Conservation (phyloP, 2,888 invertebrate genomes). For the Busseola fusca region DNA sequence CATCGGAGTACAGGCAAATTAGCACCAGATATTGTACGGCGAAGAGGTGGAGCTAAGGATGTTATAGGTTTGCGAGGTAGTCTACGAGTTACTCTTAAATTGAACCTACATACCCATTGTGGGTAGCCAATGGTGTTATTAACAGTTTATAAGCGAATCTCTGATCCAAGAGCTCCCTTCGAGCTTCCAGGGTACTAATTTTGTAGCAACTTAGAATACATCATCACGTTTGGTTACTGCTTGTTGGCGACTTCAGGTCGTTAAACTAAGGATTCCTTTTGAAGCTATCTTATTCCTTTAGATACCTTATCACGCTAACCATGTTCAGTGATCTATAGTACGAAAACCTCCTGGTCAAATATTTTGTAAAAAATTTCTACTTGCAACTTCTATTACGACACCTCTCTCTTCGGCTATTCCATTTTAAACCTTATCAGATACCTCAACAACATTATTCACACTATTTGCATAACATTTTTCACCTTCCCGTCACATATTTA, state of each 20-base stretch:
- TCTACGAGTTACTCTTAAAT: no score
- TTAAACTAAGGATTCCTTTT: not conserved
- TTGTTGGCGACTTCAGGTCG: not conserved
- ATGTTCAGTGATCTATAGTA: not conserved
- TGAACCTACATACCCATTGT: no score
- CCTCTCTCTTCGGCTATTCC: not conserved
- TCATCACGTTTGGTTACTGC: not conserved
- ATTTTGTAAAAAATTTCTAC: not conserved
- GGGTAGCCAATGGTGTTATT: no score
- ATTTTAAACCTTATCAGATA: slow-evolving; percentile 19
- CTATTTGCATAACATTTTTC: slow-evolving; percentile 37
- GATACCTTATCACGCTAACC: not conserved
- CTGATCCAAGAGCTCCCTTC: no score
- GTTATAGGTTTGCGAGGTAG: no score
- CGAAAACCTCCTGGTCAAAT: not conserved
- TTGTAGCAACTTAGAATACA: not conserved
- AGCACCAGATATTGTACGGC: no score
- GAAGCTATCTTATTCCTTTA: not conserved
- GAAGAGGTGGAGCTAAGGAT: no score
- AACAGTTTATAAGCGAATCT: no score
- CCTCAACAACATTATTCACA: slow-evolving; percentile 22
- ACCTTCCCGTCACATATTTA: slow-evolving; percentile 35
- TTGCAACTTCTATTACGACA: not conserved
- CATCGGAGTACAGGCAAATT: no score
- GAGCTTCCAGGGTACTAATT: no score